phyloP scores from a whole-genome alignment of 2,888 invertebrate species.

The Agriopis aurantiaria region DNA sequence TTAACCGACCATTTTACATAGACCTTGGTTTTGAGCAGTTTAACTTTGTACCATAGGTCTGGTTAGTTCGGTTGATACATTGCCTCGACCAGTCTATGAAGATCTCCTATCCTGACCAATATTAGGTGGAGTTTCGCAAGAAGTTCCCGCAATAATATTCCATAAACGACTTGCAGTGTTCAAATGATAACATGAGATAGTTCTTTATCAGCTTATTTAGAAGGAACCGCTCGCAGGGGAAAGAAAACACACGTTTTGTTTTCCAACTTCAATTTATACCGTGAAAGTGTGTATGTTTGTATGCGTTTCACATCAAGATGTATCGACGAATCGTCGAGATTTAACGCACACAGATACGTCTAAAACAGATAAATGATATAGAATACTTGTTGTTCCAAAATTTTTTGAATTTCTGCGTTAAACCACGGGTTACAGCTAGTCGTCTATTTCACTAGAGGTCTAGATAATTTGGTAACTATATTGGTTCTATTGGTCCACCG shows the following conservation, averaged over 20 bases:
- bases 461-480: slow-evolving; percentile 66
- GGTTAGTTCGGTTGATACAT: slow-evolving; percentile 64
- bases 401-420: too few species aligned
- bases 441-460: slow-evolving; percentile 53
- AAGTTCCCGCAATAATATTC: slow-evolving; percentile 34
- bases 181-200: neutral
- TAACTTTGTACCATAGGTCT: slow-evolving; percentile 47
- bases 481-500: slow-evolving; percentile 81
- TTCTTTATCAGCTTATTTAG: neutral
- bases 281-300: neutral
- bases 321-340: neutral
- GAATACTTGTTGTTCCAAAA: neutral
- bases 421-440: neutral
- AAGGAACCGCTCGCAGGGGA: neutral
- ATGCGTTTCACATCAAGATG: neutral
- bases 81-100: slow-evolving; percentile 53
- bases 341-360: neutral
- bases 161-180: neutral
- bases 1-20: slow-evolving; percentile 59
- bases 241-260: neutral
- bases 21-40: slow-evolving; percentile 49
- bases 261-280: neutral
- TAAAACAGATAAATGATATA: neutral
- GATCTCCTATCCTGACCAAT: slow-evolving; percentile 16
- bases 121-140: slow-evolving; percentile 9